Evolutionary conservation across 2,888 invertebrate genomes (phyloP), one percentile per base, ranked within the genome.

Genomic region (Sussaba pulchella): DNA sequence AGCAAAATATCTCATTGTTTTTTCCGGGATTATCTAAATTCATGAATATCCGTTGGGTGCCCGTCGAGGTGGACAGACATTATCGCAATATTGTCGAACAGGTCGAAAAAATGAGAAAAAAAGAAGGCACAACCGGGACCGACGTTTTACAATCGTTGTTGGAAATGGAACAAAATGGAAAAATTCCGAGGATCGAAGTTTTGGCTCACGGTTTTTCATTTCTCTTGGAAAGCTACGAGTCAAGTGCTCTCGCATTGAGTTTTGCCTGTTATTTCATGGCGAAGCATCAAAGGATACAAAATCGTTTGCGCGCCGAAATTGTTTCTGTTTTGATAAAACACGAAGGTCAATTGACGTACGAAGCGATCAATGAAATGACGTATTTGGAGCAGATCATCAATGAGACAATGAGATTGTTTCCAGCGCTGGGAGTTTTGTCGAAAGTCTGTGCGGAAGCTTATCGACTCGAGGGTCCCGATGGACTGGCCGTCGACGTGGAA

Each of bases 161-260:
- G 5, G 91, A 93, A 14, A 24, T 54, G 5, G n/a, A 57, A 19
- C 31, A 17, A 17, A 67, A 61, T 39, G 63, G 50, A 0, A 47
- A 72, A 9, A 47, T 71, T 8, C 90, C 90, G 57, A 88, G 86
- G 4, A 87, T 89, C 45, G 63, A 85, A 14, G 88, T 92, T 83
- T 86, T 91, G 6, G 89, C 93, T 0, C 93, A 93, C 82, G 92
- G 92, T 12, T 88, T 93, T n/a, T 91, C 93, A 8, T 94, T 94
- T 85, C 93, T 93, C 83, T 83, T 93, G 1, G 94, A 93, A 36
- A 93, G 93, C 1, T 93, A 92, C 82, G 94, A 94, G 86, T 94
- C 94, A 1, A 93, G 94, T 0, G 93, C 93, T 31, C 91, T 93
- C 1, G 89, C 92, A 1, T 86, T 93, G 70, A 90, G 92, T 14